Evolutionary conservation across 1,140 invertebrate species (phyloP).

Genomic region (Aphaenogaster ashmeadi): DNA sequence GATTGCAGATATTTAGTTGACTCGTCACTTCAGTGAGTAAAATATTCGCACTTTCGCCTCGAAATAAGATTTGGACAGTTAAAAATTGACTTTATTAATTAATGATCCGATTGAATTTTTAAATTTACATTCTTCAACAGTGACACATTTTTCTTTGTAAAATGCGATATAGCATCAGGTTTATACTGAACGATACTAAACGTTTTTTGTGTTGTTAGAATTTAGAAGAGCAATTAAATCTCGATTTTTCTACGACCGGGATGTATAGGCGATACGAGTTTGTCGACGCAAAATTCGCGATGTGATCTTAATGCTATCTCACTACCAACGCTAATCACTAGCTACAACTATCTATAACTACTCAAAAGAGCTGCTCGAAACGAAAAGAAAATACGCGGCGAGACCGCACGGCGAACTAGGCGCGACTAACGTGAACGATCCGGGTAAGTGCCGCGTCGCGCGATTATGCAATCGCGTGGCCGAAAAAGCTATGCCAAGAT

Average conservation of each 20-base stretch:
- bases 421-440: slow-evolving; percentile 66
- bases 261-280: not conserved
- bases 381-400: slow-evolving; percentile 53
- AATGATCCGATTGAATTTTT: not conserved
- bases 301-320: not conserved
- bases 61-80: not conserved
- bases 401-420: slow-evolving; percentile 65
- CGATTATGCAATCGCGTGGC: slow-evolving; percentile 81
- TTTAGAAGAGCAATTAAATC: not conserved
- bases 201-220: not conserved
- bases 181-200: not conserved
- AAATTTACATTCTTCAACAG: not conserved
- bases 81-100: not conserved
- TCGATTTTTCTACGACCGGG: not conserved
- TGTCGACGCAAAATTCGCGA: not conserved
- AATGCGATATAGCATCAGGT: not conserved
- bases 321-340: slow-evolving; percentile 18
- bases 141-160: not conserved
- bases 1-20: not conserved
- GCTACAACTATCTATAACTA: slow-evolving; percentile 37
- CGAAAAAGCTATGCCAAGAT: slow-evolving; percentile 81
- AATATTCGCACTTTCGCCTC: not conserved
- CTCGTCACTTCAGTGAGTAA: not conserved
- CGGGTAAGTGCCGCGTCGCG: slow-evolving; percentile 50
- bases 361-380: slow-evolving; percentile 8